Base-by-base conservation (phyloP, 2,113 vertebrate species). In the Pomatostomus ruficeps region DNA sequence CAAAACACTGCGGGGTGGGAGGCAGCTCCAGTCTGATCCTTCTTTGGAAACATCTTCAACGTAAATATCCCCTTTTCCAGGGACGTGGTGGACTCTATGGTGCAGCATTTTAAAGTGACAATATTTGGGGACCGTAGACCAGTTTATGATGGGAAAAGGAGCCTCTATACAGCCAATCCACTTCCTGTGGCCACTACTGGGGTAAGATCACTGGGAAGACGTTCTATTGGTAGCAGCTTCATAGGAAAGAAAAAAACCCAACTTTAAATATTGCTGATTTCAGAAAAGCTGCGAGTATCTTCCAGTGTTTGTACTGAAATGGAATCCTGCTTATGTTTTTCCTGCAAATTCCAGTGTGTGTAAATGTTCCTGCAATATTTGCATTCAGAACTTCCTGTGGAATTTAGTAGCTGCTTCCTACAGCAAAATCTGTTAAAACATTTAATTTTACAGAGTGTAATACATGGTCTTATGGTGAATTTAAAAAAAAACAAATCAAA, bases 61-160 rank as follows among this genome's bases (percentile, higher is more conserved):
- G 55, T 67, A 36, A 72, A 85, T 90, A 59, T 87, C 49, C 38
- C 33, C 93, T 92, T 97, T 94, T 97, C 49, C 94, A 99, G 99
- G 98, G 99, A 99, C 93, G 99, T 99, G 97, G 99, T 99, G 94
- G 99, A 99, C 97, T 99, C 99, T 57, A 99, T 99, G 99, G 99
- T 99, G 98, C 99, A 99, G 98, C 99, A 99, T 98, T 99, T 98
- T 98, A 99, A 99, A 98, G 98, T 99, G 96, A 99, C 99, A 92
- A 99, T 99, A 98, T 99, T 99, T 97, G 99, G 99, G 72, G 99
- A 99, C 97, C 98, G 99, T 74, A 98, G 98, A 96, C 99, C 99
- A 22, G 99, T 99, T 92, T 99, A 99, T 91, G 99, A 99, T 98
- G 99, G 99, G 87, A 99, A 99, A 97, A 99, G 95, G 97, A 99